Percentiles rank a stretch among this genome's conserved stretches.
phyloP scores from a whole-genome alignment of 2,797 vertebrate species.

The Sebastes iracundus region DNA sequence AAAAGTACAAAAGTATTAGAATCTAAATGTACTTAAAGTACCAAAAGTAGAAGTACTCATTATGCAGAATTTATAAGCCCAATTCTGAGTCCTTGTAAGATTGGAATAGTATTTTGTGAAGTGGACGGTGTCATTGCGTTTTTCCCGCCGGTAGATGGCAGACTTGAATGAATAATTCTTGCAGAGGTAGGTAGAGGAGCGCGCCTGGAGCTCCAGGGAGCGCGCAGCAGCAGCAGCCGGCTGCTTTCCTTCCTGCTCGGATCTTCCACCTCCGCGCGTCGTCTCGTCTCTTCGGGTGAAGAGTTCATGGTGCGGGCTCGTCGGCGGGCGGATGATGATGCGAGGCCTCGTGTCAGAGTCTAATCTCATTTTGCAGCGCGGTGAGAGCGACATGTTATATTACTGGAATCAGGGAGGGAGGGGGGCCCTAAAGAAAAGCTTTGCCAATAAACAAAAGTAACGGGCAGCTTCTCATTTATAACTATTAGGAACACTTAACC shows the following conservation, averaged over 20 bases:
- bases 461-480: conserved; percentile 72
- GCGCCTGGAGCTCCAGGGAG: conserved; percentile 15
- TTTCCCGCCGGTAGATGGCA: conserved; percentile 75
- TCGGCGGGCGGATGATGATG: conserved; percentile 69
- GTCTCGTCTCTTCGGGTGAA: conserved; percentile 73
- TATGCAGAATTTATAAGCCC: too few species aligned
- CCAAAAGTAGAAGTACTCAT: too few species aligned
- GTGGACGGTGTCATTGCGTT: conserved; percentile 6
- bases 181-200: neutral
- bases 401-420: conserved; percentile 66
- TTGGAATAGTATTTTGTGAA: neutral
- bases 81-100: neutral
- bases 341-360: conserved; percentile 60
- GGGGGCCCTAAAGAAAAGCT: conserved; percentile 63
- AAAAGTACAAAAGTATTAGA: too few species aligned
- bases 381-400: conserved; percentile 71
- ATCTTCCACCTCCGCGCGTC: conserved; percentile 32
- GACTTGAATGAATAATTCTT: conserved; percentile 71
- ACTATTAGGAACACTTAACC: conserved; percentile 84
- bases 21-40: too few species aligned
- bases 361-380: conserved; percentile 75
- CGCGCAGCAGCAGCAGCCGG: conserved; percentile 20
- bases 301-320: conserved; percentile 77
- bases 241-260: conserved; percentile 9
- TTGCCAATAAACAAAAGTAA: conserved; percentile 80